phyloP scores from a whole-genome alignment of 2,797 vertebrate genomes.

The Falco novaeseelandiae region DNA sequence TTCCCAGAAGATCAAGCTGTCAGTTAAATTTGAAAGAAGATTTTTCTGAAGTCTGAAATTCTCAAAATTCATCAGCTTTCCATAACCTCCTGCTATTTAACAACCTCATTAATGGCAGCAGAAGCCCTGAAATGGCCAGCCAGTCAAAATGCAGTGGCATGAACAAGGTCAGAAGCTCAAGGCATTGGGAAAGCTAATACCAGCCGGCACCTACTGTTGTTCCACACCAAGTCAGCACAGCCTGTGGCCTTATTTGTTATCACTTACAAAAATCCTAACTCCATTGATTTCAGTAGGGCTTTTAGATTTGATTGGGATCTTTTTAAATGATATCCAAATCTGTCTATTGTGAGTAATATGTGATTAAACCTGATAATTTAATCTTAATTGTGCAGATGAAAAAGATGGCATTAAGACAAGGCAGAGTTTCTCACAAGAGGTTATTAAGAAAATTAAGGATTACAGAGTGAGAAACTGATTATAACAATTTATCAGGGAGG shows the following conservation, averaged over 20 bases:
- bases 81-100: neutral
- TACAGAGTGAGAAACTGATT: slow-evolving; percentile 3
- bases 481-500: neutral
- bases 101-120: neutral
- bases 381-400: slow-evolving; percentile 41
- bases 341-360: slow-evolving; percentile 5
- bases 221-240: neutral
- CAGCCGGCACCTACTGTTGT: neutral
- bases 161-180: neutral
- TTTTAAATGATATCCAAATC: slow-evolving; percentile 15
- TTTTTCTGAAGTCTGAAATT: neutral
- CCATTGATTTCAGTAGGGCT: neutral
- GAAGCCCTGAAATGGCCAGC: neutral
- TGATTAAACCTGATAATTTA: slow-evolving; percentile 40
- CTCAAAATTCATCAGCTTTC: neutral
- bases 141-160: neutral
- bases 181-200: neutral
- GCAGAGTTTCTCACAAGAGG: neutral
- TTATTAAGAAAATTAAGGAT: slow-evolving; percentile 45
- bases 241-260: neutral
- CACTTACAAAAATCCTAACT: neutral
- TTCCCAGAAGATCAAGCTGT: neutral
- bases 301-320: neutral
- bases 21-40: neutral
- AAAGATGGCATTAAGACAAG: slow-evolving; percentile 47